A percentile compares a stretch with the other conserved stretches of the same genome.
Conservation (phyloP, 2,797 vertebrate genomes). For the Onychomys leucogaster region DNA sequence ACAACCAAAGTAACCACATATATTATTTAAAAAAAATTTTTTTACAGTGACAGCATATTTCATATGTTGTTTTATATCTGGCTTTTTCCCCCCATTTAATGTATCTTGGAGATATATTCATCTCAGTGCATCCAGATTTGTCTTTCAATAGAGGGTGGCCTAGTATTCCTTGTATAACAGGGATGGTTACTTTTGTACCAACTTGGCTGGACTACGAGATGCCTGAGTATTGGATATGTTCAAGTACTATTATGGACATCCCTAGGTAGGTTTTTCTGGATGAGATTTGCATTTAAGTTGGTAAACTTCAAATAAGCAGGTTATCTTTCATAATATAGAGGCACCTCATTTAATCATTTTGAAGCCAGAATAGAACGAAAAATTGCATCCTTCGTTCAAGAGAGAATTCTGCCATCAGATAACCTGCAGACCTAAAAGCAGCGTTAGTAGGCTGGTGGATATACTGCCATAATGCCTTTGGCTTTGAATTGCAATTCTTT, state of each 20-base stretch:
- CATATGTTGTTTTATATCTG: neutral
- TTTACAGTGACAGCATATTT: neutral
- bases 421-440: neutral
- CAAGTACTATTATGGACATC: neutral
- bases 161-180: neutral
- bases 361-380: neutral
- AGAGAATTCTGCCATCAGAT: neutral
- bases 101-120: neutral
- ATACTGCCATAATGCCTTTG: neutral
- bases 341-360: neutral
- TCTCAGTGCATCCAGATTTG: neutral
- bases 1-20: neutral
- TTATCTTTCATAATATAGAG: neutral
- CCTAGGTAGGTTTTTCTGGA: neutral
- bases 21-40: neutral
- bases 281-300: conserved; percentile 35
- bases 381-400: neutral
- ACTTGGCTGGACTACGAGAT: neutral
- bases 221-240: neutral
- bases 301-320: conserved; percentile 4
- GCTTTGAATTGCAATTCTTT: neutral
- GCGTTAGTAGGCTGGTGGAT: neutral
- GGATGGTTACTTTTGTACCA: conserved; percentile 1
- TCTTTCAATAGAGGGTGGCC: neutral
- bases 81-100: neutral